Conservation (phyloP, 2,797 vertebrate genomes). For the Danio choprae region DNA sequence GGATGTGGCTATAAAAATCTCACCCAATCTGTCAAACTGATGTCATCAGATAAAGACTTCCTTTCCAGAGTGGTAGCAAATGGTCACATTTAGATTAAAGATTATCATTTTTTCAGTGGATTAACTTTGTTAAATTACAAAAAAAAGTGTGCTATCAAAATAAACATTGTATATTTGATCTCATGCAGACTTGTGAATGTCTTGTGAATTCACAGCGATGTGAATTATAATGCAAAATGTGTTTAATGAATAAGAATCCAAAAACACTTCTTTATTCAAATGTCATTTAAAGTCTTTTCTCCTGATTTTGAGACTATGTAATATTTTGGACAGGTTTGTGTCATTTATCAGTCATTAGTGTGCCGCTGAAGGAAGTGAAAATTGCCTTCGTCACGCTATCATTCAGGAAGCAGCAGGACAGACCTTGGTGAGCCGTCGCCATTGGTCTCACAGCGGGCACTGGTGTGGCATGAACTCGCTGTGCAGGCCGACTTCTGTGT, state of each 20-base stretch:
- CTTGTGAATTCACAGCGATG: too few relatives aligned
- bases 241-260: background rate
- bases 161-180: too few relatives aligned
- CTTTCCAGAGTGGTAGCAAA: too few relatives aligned
- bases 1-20: too few relatives aligned
- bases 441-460: constrained; percentile 76
- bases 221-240: background rate
- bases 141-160: too few relatives aligned
- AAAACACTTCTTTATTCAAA: background rate
- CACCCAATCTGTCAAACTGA: too few relatives aligned
- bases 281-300: background rate
- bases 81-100: too few relatives aligned
- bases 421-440: constrained; percentile 73
- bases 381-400: constrained; percentile 16
- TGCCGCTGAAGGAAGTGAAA: constrained; percentile 19
- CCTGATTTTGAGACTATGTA: background rate
- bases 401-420: background rate
- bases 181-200: too few relatives aligned
- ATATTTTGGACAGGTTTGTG: background rate
- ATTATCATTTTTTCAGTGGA: too few relatives aligned
- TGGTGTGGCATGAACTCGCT: constrained; percentile 74
- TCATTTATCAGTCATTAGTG: background rate
- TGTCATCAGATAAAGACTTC: too few relatives aligned
- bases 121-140: too few relatives aligned
- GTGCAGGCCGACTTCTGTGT: constrained; percentile 71